A percentile compares a stretch with the other conserved stretches of the same genome.
Evolutionary conservation across 2,888 invertebrate species (phyloP).

Genomic region (Tiliacea citrago): DNA sequence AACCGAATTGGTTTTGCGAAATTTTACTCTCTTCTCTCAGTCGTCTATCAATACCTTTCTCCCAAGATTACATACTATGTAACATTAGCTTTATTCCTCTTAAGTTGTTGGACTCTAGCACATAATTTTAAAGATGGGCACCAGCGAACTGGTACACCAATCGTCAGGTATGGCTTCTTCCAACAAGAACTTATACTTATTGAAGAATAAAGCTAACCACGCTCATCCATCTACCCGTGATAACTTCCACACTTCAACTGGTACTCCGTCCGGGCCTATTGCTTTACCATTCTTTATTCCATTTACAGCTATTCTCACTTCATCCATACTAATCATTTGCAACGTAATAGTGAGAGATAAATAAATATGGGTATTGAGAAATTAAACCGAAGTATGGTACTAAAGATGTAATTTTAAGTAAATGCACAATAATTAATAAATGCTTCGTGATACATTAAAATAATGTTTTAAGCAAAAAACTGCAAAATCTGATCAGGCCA

Average conservation of each 20-base stretch:
- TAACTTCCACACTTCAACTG: background rate
- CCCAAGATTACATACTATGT: background rate
- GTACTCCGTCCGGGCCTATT: background rate
- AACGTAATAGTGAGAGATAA: background rate
- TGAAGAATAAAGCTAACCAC: background rate
- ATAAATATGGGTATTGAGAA: background rate
- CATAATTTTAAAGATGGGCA: background rate
- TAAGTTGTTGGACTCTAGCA: background rate
- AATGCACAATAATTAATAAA: background rate
- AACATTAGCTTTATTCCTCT: background rate
- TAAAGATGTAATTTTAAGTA: background rate
- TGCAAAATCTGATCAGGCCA: background rate
- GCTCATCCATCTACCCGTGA: background rate
- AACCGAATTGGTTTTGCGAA: background rate
- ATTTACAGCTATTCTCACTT: background rate
- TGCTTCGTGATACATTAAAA: background rate
- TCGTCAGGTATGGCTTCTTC: background rate
- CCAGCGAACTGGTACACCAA: background rate
- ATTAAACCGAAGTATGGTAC: background rate
- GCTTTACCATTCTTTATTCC: background rate
- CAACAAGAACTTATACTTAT: too few species aligned
- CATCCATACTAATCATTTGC: background rate
- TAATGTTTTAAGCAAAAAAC: too few species aligned
- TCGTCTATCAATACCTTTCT: background rate
- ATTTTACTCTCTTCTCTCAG: background rate